These are phyloP conservation scores for Centroberyx gerrardi DNA, from an alignment of 2,797 vertebrate genomes.

Conservation along the genomic window DNA sequence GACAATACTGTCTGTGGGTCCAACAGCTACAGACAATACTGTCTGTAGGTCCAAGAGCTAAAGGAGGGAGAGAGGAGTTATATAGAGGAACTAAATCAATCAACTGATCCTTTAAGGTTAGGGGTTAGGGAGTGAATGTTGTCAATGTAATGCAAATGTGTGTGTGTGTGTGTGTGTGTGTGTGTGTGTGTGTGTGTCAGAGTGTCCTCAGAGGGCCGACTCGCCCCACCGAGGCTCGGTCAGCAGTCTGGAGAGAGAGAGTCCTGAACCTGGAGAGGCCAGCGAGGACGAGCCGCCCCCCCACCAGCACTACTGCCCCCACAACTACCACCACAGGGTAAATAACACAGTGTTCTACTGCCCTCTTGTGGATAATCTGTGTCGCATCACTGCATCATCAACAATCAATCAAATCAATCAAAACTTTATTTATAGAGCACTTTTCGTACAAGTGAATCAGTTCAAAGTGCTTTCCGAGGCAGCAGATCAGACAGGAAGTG, in stretches of 20 bases:
- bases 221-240: constrained; percentile 71
- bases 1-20: too few species aligned
- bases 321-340: constrained; percentile 33
- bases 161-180: constrained; percentile 30
- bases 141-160: neutral
- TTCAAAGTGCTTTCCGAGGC: too few species aligned
- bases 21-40: too few species aligned
- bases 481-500: too few species aligned
- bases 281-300: constrained; percentile 72
- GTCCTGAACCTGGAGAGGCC: constrained; percentile 77
- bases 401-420: too few species aligned
- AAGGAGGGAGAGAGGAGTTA: too few species aligned
- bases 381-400: neutral
- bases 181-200: constrained; percentile 54
- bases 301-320: constrained; percentile 62
- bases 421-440: too few species aligned
- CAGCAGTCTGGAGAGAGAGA: constrained; percentile 77
- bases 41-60: too few species aligned
- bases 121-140: too few species aligned
- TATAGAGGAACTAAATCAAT: too few species aligned
- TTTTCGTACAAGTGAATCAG: too few species aligned
- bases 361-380: constrained; percentile 36
- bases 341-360: constrained; percentile 12
- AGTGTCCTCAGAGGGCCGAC: constrained; percentile 61
- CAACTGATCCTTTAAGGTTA: too few species aligned